These are phyloP conservation scores for Chrosomus eos DNA, from an alignment of 2,797 vertebrate genomes.

Conservation along the genomic window DNA sequence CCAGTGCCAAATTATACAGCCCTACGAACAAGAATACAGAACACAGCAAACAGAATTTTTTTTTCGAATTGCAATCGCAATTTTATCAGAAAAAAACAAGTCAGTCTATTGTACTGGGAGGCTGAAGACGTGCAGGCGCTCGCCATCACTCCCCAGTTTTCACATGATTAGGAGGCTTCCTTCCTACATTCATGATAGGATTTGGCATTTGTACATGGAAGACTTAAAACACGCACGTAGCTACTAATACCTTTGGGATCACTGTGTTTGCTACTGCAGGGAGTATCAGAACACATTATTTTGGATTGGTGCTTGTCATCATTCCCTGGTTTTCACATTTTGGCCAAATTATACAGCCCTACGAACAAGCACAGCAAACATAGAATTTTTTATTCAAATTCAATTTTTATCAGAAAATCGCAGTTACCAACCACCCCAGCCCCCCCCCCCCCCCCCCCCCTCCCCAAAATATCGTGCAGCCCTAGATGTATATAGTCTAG, in stretches of 20 bases:
- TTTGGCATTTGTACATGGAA: slow-evolving; percentile 33
- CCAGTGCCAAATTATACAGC: neutral
- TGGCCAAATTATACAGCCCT: neutral
- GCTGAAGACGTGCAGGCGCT: slow-evolving; percentile 42
- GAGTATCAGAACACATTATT: neutral
- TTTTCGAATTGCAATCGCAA: neutral
- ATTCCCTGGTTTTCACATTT: neutral
- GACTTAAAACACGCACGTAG: slow-evolving; percentile 12
- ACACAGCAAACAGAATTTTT: neutral
- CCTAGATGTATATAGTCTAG: neutral
- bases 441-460: accelerated
- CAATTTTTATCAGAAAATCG: neutral
- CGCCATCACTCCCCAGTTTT: slow-evolving; percentile 13
- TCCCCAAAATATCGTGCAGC: neutral
- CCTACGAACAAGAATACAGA: neutral
- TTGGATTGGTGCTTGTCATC: neutral
- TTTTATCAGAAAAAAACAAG: slow-evolving; percentile 26
- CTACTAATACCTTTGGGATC: slow-evolving; percentile 33
- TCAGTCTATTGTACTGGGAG: slow-evolving; percentile 48
- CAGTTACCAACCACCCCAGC: neutral
- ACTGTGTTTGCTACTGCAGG: neutral
- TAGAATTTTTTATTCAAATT: neutral
- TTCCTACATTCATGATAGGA: slow-evolving; percentile 44
- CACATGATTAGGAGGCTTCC: slow-evolving; percentile 34
- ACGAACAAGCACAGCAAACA: neutral